phyloP scores from a whole-genome alignment of 2,888 invertebrate species.

The Mactromeris polynyma region DNA sequence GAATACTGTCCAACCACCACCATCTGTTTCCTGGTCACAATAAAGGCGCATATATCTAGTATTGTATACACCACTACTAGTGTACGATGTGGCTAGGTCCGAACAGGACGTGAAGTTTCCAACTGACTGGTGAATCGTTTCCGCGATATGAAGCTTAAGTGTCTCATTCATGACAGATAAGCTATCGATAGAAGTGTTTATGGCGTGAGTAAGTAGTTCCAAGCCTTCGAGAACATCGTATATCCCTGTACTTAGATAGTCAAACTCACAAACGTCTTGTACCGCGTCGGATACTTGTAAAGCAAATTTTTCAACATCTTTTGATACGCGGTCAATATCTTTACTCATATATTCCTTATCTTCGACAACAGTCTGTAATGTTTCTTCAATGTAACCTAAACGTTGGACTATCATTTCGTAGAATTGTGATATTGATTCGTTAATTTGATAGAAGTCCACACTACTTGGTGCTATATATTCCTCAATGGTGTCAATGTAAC shows the following conservation, averaged over 20 bases:
- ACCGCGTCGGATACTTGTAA: background rate
- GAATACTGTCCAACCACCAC: background rate
- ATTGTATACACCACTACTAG: background rate
- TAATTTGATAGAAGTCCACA: background rate
- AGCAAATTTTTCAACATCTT: background rate
- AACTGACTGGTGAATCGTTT: background rate
- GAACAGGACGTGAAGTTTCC: background rate
- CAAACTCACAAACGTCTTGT: background rate
- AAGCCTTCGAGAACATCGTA: background rate
- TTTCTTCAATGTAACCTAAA: background rate
- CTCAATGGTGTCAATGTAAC: background rate
- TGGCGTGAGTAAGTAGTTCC: background rate
- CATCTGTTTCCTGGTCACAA: background rate
- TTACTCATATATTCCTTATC: background rate
- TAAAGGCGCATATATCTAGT: background rate
- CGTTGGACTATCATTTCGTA: background rate
- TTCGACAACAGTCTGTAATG: background rate
- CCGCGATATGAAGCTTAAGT: background rate
- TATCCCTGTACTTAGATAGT: background rate
- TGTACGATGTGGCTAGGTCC: background rate
- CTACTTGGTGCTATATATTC: background rate
- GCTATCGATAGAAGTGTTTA: background rate
- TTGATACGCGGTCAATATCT: background rate
- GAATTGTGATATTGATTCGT: background rate
- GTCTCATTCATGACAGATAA: background rate